Conservation (phyloP, 2,797 vertebrate species). For the Spinibarbus caldwelli region DNA sequence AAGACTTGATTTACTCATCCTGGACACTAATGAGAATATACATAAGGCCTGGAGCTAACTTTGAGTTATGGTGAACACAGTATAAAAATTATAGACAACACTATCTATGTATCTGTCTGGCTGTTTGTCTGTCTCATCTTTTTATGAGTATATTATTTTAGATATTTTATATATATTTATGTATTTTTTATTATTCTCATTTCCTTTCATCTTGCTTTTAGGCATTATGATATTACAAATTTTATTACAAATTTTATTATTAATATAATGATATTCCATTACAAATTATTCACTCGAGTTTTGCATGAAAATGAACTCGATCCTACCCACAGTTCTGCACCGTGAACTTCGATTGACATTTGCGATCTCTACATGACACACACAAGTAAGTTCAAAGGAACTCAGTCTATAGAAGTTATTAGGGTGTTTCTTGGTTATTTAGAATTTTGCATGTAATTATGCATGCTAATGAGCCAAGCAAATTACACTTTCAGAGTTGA, state of each 20-base stretch:
- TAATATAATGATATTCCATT: too few species aligned
- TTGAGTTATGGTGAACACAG: slow-evolving; percentile 22
- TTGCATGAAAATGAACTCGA: slow-evolving; percentile 32
- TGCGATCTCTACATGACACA: slow-evolving; percentile 51
- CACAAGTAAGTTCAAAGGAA: slow-evolving; percentile 62
- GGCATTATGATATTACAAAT: slow-evolving; percentile 9
- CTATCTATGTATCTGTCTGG: not conserved
- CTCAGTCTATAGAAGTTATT: slow-evolving; percentile 56
- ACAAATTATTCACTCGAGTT: not conserved
- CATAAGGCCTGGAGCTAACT: slow-evolving; percentile 42
- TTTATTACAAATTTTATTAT: too few species aligned
- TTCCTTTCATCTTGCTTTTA: not conserved
- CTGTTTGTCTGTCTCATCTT: not conserved
- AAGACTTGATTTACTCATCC: slow-evolving; percentile 73
- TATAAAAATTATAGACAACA: not conserved
- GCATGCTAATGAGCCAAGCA: slow-evolving; percentile 67
- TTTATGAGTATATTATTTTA: not conserved
- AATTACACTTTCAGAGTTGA: slow-evolving; percentile 60
- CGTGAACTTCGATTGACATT: slow-evolving; percentile 57
- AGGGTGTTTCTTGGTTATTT: slow-evolving; percentile 63
- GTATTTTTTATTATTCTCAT: not conserved
- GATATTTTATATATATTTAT: not conserved
- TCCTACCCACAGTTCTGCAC: slow-evolving; percentile 49
- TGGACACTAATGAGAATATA: slow-evolving; percentile 69
- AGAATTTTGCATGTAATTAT: slow-evolving; percentile 74